Evolutionary conservation across 2,113 vertebrate genomes (phyloP).

Genomic region (Motacilla alba): DNA sequence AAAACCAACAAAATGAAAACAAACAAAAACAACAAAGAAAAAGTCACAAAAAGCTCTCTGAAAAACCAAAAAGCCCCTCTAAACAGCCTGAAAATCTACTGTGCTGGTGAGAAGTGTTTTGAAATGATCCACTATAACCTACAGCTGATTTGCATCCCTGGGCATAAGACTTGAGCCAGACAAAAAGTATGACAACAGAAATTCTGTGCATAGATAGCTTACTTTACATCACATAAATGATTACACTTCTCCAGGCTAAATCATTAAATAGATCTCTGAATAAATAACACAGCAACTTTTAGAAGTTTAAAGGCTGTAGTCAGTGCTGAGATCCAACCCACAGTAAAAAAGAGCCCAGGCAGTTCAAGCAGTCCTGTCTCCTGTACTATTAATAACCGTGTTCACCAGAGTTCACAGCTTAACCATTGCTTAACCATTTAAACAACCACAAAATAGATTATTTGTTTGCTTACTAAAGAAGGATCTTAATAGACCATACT

Average conservation of each 20-base stretch:
- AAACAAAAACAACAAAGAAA: not conserved
- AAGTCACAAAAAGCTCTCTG: not conserved
- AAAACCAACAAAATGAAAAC: not conserved
- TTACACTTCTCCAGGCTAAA: not conserved
- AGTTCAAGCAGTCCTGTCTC: not conserved
- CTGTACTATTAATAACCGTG: accelerated
- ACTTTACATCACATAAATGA: not conserved
- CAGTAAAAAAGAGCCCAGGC: not conserved
- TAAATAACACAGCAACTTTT: not conserved
- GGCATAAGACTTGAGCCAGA: not conserved
- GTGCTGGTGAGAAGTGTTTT: not conserved
- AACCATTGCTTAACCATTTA: not conserved
- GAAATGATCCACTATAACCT: not conserved
- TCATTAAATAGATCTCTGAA: not conserved
- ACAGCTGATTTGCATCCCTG: not conserved
- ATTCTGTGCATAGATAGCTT: not conserved
- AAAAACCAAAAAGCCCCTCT: not conserved
- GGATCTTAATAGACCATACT: not conserved
- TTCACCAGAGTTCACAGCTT: not conserved
- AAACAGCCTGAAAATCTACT: not conserved
- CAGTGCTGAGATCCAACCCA: not conserved
- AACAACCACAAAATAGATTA: not conserved
- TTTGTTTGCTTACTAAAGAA: not conserved
- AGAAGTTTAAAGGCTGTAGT: not conserved
- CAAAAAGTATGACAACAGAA: not conserved